These are phyloP conservation scores for Apodemus speciosus DNA, from an alignment of 2,113 vertebrate genomes.

Conservation along the genomic window DNA sequence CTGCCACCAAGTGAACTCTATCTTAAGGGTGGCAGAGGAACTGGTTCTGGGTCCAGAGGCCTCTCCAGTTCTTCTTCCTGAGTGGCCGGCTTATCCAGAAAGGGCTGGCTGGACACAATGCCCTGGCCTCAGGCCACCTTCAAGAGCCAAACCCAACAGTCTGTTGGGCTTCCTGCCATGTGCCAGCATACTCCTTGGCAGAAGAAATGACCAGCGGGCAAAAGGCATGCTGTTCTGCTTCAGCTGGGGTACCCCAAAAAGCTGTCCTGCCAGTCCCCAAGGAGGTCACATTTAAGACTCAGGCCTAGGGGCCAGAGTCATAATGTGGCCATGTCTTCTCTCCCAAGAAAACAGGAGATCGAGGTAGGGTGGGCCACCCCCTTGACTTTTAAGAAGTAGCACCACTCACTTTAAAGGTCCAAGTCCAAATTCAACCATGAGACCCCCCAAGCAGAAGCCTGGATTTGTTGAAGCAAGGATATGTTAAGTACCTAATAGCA, in stretches of 20 bases:
- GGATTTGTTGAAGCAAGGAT: neutral
- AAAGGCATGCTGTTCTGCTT: neutral
- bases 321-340: neutral
- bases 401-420: neutral
- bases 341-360: neutral
- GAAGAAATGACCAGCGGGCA: slow-evolving; percentile 6
- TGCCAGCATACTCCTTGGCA: slow-evolving; percentile 44
- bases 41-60: neutral
- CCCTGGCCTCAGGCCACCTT: slow-evolving; percentile 46
- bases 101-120: slow-evolving; percentile 64
- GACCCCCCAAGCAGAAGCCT: neutral
- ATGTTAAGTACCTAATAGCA: neutral
- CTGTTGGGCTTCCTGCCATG: slow-evolving; percentile 47
- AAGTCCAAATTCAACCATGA: neutral
- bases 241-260: neutral
- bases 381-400: neutral
- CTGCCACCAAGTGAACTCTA: neutral
- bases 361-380: neutral
- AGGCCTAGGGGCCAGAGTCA: neutral
- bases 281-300: neutral
- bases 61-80: neutral
- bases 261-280: neutral
- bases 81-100: neutral
- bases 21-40: neutral
- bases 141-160: slow-evolving; percentile 58